These are phyloP conservation scores for Gobiocypris rarus DNA, from an alignment of 2,113 vertebrate species.

Conservation along the genomic window DNA sequence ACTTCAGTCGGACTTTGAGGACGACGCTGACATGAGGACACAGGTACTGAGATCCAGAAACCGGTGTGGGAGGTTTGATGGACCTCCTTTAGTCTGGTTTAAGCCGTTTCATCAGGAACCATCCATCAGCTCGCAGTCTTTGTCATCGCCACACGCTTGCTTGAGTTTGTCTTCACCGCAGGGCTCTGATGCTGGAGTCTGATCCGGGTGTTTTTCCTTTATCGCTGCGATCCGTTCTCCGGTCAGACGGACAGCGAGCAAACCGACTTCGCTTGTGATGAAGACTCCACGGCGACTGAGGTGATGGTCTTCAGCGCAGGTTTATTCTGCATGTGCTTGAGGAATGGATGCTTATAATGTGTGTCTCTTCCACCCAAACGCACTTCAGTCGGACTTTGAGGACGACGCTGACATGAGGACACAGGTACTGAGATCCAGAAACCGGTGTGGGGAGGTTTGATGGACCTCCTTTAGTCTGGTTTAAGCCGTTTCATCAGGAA, in stretches of 20 bases:
- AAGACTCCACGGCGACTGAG: slow-evolving; percentile 93
- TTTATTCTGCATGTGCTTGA: neutral
- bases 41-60: slow-evolving; percentile 59
- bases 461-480: no score
- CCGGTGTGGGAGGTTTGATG: neutral
- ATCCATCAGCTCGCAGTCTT: neutral
- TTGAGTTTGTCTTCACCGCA: neutral
- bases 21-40: slow-evolving; percentile 84
- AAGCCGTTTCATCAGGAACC: slow-evolving; percentile 1
- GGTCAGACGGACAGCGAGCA: slow-evolving; percentile 94
- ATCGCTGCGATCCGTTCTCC: slow-evolving; percentile 78
- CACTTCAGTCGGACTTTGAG: slow-evolving; percentile 91
- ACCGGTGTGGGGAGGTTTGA: neutral
- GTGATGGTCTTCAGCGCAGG: neutral
- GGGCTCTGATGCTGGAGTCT: neutral
- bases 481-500: slow-evolving; percentile 23
- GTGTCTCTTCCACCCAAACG: neutral
- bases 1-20: slow-evolving; percentile 93
- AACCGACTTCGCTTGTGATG: slow-evolving; percentile 91
- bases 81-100: no score
- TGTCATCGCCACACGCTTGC: neutral
- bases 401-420: slow-evolving; percentile 86
- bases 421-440: slow-evolving; percentile 60
- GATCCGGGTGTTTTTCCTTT: slow-evolving; percentile 74
- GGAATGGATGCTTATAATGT: neutral